Evolutionary conservation across 2,888 invertebrate species (phyloP).

Genomic region (Mycalesis mineus): DNA sequence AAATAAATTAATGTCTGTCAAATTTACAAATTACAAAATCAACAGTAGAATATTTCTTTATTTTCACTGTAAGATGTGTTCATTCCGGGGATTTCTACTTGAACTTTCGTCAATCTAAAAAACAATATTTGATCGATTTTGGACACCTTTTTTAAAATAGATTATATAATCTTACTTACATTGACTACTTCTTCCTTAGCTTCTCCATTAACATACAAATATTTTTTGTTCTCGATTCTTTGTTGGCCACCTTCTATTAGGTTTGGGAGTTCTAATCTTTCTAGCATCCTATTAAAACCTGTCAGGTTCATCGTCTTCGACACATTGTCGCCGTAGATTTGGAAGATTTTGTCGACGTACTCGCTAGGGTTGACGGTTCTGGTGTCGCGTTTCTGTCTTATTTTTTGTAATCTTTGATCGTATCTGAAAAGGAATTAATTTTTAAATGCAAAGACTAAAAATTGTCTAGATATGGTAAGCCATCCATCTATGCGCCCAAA

Average conservation of each 20-base stretch:
- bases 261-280: conserved; percentile 76
- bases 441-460: conserved; percentile 10
- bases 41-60: too few relatives aligned
- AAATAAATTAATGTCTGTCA: too few relatives aligned
- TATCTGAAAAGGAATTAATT: conserved; percentile 38
- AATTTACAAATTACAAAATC: too few relatives aligned
- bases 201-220: conserved; percentile 44
- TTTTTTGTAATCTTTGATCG: conserved; percentile 50
- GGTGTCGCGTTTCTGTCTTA: conserved; percentile 46
- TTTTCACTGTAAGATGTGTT: too few relatives aligned
- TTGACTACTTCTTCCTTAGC: conserved; percentile 56
- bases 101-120: too few relatives aligned
- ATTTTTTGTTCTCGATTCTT: conserved; percentile 44
- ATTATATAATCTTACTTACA: conserved; percentile 51
- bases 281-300: conserved; percentile 84
- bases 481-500: too few relatives aligned
- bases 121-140: too few relatives aligned
- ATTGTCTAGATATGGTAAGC: too few relatives aligned
- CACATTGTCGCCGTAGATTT: conserved; percentile 81
- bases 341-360: conserved; percentile 83
- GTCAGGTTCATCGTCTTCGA: conserved; percentile 80
- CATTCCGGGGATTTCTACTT: too few relatives aligned
- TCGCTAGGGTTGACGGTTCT: conserved; percentile 69
- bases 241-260: conserved; percentile 64
- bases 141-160: too few relatives aligned